These are phyloP conservation scores for Gymnoscelis rufifasciata DNA, from an alignment of 2,888 invertebrate genomes.

Conservation along the genomic window DNA sequence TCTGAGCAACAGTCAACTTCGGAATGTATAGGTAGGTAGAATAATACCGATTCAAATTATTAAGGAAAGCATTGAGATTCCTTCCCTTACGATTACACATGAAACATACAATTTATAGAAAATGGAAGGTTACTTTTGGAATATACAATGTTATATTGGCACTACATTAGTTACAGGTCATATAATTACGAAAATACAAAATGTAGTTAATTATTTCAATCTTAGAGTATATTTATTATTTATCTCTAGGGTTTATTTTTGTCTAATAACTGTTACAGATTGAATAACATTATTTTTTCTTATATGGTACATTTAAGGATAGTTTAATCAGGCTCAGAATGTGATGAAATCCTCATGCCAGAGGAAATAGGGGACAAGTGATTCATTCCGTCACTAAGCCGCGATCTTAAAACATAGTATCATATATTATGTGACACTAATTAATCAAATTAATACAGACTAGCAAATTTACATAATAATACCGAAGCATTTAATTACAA, in stretches of 20 bases:
- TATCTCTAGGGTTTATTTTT: conserved; percentile 40
- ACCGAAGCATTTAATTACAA: conserved; percentile 40
- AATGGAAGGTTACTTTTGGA: conserved; percentile 50
- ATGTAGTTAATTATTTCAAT: conserved; percentile 37
- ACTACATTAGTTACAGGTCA: conserved; percentile 68
- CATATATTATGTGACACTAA: conserved; percentile 27
- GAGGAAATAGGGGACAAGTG: not conserved
- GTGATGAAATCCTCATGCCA: not conserved
- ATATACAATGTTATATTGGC: conserved; percentile 64
- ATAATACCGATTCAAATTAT: conserved; percentile 28
- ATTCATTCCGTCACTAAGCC: not conserved
- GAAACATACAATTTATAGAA: conserved; percentile 31
- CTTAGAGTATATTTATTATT: conserved; percentile 33
- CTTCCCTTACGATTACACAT: conserved; percentile 38
- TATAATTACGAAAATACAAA: conserved; percentile 64
- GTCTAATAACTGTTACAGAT: conserved; percentile 32
- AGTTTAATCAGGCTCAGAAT: not conserved
- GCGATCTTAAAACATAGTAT: conserved; percentile 22
- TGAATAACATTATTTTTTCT: conserved; percentile 32
- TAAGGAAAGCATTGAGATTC: conserved; percentile 46
- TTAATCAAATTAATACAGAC: conserved; percentile 43
- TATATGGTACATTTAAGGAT: conserved; percentile 19
- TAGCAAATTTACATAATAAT: conserved; percentile 48
- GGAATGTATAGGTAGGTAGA: conserved; percentile 59
- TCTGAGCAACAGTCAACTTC: conserved; percentile 59